Base-by-base conservation (phyloP, 2,113 vertebrate genomes). In the Alosa alosa region DNA sequence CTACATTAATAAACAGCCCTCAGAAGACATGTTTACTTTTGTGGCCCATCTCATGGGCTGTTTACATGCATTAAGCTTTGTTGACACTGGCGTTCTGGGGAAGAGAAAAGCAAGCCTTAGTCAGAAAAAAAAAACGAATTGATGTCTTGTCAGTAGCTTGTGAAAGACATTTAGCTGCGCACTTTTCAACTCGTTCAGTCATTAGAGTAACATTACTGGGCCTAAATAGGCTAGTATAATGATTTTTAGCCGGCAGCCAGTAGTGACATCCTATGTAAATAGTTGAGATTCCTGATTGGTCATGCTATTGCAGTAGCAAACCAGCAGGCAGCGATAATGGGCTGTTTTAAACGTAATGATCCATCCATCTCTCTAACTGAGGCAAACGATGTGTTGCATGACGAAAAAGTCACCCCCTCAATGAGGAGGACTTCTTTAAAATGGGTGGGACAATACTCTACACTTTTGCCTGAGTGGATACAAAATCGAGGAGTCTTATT, bases 401-500 rank as follows among this genome's bases (percentile, higher is more conserved):
- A 93, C 81, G 88, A 92, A 89, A 91, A 78, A 86, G 22, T 36
- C 1, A 25, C 39, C 72, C 1, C 13, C 49, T 91, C 90, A 92
- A 90, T 41, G 8, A 87, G 31, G 68, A 47, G 18, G 41, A 31
- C 68, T 57, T 4, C 49, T 46, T n/a, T 11, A 3, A 2, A 20
- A 82, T 87, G 88, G 94, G 94, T 64, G 92, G 92, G 91, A 45
- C 72, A 36, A 18, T 10, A 72, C 84, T 78, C 39, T 6, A 89
- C 90, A 89, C 64, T 87, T 89, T 85, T 87, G 90, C 88, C 86
- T 47, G 88, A 92, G 91, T 92, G 90, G 90, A 93, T 86, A 86
- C 89, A 87, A 5, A 60, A 84, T 90, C 84, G 85, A 86, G 89
- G 81, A 83, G 86, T 82, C 87, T 86, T 90, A 92, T 93, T 92